phyloP scores from a whole-genome alignment of 1,140 invertebrate species.

The Diachasma alloeum region DNA sequence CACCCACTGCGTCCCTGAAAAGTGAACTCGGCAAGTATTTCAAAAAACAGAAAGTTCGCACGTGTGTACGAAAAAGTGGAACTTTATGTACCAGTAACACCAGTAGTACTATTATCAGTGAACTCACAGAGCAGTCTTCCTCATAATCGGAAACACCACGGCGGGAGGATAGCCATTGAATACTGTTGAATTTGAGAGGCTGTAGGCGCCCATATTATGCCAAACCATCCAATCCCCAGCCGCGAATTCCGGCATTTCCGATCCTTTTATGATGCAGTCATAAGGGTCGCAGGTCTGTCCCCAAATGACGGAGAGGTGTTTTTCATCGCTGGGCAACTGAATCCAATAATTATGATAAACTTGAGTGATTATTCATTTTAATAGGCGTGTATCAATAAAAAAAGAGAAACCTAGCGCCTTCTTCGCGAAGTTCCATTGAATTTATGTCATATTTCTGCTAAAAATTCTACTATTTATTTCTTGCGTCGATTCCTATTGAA shows the following conservation, averaged over 20 bases:
- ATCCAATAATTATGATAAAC: not conserved
- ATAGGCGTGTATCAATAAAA: too few relatives aligned
- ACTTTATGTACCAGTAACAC: too few relatives aligned
- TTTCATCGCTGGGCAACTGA: slow-evolving; percentile 38
- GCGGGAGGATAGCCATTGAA: slow-evolving; percentile 71
- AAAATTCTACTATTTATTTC: not conserved
- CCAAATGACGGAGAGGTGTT: slow-evolving; percentile 65
- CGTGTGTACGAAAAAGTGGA: too few relatives aligned
- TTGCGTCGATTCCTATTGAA: too few relatives aligned
- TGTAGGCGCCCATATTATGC: slow-evolving; percentile 71
- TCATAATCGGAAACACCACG: slow-evolving; percentile 54
- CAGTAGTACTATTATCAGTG: too few relatives aligned
- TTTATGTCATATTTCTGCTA: too few relatives aligned
- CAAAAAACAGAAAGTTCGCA: too few relatives aligned
- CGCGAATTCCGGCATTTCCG: slow-evolving; percentile 63
- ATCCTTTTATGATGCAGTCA: slow-evolving; percentile 68
- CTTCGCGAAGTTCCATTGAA: too few relatives aligned
- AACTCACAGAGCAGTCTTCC: slow-evolving; percentile 42
- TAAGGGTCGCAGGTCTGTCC: slow-evolving; percentile 75
- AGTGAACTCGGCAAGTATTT: too few relatives aligned
- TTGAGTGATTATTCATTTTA: too few relatives aligned
- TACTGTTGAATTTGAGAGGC: slow-evolving; percentile 62
- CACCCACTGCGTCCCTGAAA: too few relatives aligned
- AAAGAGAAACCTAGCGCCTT: too few relatives aligned
- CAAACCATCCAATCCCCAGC: slow-evolving; percentile 71